phyloP scores from a whole-genome alignment of 1,140 invertebrate genomes.

The Pseudobourletiella spinata region DNA sequence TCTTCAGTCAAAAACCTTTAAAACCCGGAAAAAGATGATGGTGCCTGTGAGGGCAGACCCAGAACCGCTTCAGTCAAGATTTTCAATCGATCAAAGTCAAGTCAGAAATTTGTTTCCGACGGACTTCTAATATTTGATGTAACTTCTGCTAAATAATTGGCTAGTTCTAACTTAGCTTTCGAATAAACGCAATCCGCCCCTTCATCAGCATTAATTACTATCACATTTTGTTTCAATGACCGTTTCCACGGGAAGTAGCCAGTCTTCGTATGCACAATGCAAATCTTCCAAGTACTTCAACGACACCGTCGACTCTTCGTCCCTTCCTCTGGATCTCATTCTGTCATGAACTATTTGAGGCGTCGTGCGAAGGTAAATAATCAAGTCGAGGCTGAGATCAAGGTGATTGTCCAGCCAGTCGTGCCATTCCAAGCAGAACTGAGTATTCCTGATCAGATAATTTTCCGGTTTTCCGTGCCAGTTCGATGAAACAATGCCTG shows the following conservation, averaged over 20 bases:
- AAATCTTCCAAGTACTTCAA: conserved; percentile 43
- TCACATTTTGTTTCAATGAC: conserved; percentile 6
- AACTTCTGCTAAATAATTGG: too few species aligned
- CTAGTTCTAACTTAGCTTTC: too few species aligned
- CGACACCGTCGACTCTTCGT: conserved; percentile 45
- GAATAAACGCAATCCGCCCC: conserved; percentile 21
- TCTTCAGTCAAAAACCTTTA: too few species aligned
- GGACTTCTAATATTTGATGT: too few species aligned
- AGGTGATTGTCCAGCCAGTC: conserved; percentile 44
- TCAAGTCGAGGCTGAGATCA: conserved; percentile 46
- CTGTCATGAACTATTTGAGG: conserved; percentile 47
- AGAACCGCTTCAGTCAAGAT: too few species aligned
- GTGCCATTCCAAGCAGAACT: conserved; percentile 48
- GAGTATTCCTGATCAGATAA: conserved; percentile 46
- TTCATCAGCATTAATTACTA: conserved; percentile 30
- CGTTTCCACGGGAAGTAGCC: conserved; percentile 14
- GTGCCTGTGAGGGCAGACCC: too few species aligned
- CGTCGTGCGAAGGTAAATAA: conserved; percentile 49
- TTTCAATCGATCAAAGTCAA: too few species aligned
- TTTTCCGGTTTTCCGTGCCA: conserved; percentile 43
- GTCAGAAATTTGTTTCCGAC: too few species aligned
- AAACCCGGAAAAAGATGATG: too few species aligned
- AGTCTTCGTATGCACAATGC: conserved; percentile 45
- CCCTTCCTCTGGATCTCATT: conserved; percentile 44
- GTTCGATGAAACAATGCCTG: conserved; percentile 52